phyloP scores from a whole-genome alignment of 2,888 invertebrate genomes.

The Andricus quercusramuli region DNA sequence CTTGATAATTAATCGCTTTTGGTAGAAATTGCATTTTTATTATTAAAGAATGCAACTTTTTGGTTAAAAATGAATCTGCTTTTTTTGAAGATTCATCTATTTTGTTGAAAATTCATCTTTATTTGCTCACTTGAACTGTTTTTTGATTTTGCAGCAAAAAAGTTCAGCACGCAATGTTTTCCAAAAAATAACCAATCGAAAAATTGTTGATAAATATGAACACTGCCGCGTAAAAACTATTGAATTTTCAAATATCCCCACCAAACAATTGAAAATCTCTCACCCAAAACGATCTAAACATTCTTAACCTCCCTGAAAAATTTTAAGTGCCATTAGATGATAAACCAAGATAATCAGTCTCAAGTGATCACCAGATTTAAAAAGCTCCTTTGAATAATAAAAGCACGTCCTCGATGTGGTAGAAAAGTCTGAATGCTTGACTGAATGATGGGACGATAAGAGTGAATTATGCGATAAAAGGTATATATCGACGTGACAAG shows the following conservation, averaged over 20 bases:
- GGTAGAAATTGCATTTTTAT: no score
- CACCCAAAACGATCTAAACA: background rate
- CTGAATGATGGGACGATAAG: background rate
- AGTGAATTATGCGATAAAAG: slow-evolving; percentile 21
- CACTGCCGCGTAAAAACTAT: no score
- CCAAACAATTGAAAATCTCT: background rate
- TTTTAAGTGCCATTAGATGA: background rate
- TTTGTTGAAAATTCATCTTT: no score
- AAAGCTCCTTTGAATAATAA: background rate
- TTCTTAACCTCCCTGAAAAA: slow-evolving; percentile 1
- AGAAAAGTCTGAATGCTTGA: background rate
- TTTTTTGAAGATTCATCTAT: no score
- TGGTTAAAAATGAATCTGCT: no score
- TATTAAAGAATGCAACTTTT: no score
- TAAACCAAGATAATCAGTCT: background rate
- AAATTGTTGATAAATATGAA: no score
- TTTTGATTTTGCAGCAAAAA: no score
- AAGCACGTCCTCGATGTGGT: background rate
- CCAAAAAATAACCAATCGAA: no score
- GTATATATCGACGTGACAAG: slow-evolving; percentile 11
- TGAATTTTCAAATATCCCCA: background rate
- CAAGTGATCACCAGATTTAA: background rate
- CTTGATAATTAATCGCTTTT: no score
- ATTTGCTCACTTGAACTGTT: no score
- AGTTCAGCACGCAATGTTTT: no score